These are phyloP conservation scores for Pachydiplax longipennis DNA, from an alignment of 2,888 invertebrate species.

Conservation along the genomic window DNA sequence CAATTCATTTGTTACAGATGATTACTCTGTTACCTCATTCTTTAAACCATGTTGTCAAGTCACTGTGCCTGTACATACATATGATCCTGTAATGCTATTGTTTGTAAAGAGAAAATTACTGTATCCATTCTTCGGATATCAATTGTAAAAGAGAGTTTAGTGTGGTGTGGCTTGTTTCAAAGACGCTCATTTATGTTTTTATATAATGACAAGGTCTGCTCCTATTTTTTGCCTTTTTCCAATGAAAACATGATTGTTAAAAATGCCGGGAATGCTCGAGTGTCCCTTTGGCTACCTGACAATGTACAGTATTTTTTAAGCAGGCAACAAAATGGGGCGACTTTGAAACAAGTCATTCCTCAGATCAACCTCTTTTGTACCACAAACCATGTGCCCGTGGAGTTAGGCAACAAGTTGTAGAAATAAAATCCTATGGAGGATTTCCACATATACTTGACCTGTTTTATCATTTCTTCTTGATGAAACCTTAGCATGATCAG, in stretches of 20 bases:
- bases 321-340: slow-evolving; percentile 30
- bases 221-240: slow-evolving; percentile 43
- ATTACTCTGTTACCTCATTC: slow-evolving; percentile 42
- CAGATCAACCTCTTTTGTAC: slow-evolving; percentile 46
- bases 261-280: slow-evolving; percentile 12
- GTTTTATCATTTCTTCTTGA: background rate
- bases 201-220: slow-evolving; percentile 32
- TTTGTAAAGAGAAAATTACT: slow-evolving; percentile 42
- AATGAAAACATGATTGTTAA: slow-evolving; percentile 27
- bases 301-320: slow-evolving; percentile 41
- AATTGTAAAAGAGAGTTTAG: slow-evolving; percentile 41
- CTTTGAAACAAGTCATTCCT: slow-evolving; percentile 39
- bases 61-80: slow-evolving; percentile 44
- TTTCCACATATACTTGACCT: slow-evolving; percentile 35
- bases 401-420: slow-evolving; percentile 47
- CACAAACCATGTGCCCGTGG: slow-evolving; percentile 47
- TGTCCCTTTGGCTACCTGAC: slow-evolving; percentile 39
- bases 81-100: slow-evolving; percentile 39
- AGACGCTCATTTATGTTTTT: slow-evolving; percentile 31
- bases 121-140: slow-evolving; percentile 44
- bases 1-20: slow-evolving; percentile 38
- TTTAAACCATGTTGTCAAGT: slow-evolving; percentile 43
- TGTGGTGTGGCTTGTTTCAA: slow-evolving; percentile 40
- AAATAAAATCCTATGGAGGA: slow-evolving; percentile 46
- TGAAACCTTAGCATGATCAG: background rate